A percentile compares a stretch with the other conserved stretches of the same genome.
Conservation (phyloP, 2,888 invertebrate genomes). For the Magallana nippona region DNA sequence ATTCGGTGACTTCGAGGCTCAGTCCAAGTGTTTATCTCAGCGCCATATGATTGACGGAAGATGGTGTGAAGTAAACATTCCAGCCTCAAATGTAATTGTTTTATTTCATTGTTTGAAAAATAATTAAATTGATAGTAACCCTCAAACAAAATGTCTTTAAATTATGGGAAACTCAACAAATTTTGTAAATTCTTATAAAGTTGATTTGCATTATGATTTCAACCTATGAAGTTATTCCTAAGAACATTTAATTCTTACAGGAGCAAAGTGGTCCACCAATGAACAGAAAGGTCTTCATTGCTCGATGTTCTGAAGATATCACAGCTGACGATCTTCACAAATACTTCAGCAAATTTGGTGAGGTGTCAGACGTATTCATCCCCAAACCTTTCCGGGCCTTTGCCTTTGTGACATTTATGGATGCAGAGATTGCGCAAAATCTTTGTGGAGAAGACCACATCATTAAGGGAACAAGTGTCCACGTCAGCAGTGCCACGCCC, state of each 20-base stretch:
- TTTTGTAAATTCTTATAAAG: too few species aligned
- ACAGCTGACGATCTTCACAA: constrained; percentile 92
- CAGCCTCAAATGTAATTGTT: constrained; percentile 90
- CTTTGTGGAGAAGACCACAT: constrained; percentile 96
- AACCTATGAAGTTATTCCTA: too few species aligned
- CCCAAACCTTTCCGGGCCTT: constrained; percentile 90
- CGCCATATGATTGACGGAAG: constrained; percentile 98
- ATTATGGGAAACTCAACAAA: not conserved
- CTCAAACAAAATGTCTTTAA: not conserved
- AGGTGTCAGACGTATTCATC: constrained; percentile 97
- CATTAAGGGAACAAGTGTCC: constrained; percentile 88
- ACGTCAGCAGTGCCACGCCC: constrained; percentile 82
- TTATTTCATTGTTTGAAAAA: not conserved
- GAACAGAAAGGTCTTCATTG: constrained; percentile 93
- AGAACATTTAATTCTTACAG: constrained; percentile 55
- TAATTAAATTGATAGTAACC: not conserved
- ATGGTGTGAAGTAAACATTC: constrained; percentile 99
- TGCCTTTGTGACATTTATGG: constrained; percentile 93
- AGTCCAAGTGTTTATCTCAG: constrained; percentile 95
- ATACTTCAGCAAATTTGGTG: constrained; percentile 91
- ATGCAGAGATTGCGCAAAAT: constrained; percentile 93
- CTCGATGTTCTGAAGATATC: constrained; percentile 94
- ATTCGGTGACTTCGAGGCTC: constrained; percentile 96
- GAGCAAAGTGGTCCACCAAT: constrained; percentile 66
- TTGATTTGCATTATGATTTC: too few species aligned